Base-by-base conservation (phyloP, 2,888 invertebrate species). In the Acrobasis consociella region DNA sequence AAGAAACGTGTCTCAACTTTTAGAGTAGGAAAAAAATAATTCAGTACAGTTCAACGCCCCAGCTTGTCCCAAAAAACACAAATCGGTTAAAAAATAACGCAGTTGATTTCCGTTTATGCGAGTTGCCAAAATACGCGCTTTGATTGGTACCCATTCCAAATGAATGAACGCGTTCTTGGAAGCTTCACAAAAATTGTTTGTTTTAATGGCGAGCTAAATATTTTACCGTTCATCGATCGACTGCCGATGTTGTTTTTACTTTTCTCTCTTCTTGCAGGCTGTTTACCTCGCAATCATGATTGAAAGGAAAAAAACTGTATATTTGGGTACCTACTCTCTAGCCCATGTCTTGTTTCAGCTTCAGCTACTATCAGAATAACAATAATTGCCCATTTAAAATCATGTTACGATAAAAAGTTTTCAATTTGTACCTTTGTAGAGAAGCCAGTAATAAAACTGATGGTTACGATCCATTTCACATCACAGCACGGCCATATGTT, bases 81-180 rank as follows among this genome's bases (percentile, higher is more conserved):
- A 60, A 39, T 16, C 17, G 16, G 17, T 13, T 39, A 16, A 60
- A 37, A 52, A 51, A 49, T 49, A 59, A 50, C 38, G 16, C 16
- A 37, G 38, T 59, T 49, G 37, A 59, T 59, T 50, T 38, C 59
- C 59, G 50, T 38, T 37, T 49, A 38, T 37, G 38, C 38, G 15
- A n/a, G 56, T 42, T 56, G 56, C 56, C 56, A 56, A 56, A 56
- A 59, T 37, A 50, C 59, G 37, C 15, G 38, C 49, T 59, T 59
- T 15, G 37, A 59, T 59, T 15, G 37, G 50, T 59, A 16, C 17
- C 31, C 37, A 59, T 49, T 49, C 49, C 16, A 37, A 59, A 59
- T 49, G 49, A 37, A 59, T 59, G 31, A n/a, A 49, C 11, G 2
- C 38, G 2, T 49, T 59, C 50, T 59, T 50, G 59, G 59, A 59